These are phyloP conservation scores for Acromyrmex echinatior DNA, from an alignment of 1,140 invertebrate genomes.

Conservation along the genomic window DNA sequence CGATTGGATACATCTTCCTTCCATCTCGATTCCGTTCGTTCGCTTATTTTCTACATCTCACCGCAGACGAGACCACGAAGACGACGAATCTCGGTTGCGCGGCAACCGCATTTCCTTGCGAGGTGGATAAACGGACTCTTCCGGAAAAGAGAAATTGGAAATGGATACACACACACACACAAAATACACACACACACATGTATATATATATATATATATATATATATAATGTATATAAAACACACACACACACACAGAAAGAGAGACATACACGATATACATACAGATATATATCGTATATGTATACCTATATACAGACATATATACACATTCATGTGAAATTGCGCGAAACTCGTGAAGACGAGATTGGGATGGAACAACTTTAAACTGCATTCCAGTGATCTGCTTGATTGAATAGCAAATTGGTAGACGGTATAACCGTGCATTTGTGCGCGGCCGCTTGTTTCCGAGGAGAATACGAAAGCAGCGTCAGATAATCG, in stretches of 20 bases:
- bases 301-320: background rate
- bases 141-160: constrained; percentile 72
- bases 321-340: constrained; percentile 32
- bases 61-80: constrained; percentile 6
- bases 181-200: no score
- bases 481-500: constrained; percentile 59
- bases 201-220: background rate
- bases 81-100: constrained; percentile 50
- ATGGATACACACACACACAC: constrained; percentile 35
- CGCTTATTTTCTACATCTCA: constrained; percentile 45
- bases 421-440: constrained; percentile 67
- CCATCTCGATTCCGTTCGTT: background rate
- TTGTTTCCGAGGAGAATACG: constrained; percentile 62
- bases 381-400: constrained; percentile 73
- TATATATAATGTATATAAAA: no score
- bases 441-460: constrained; percentile 41
- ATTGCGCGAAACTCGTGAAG: constrained; percentile 64
- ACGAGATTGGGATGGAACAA: constrained; percentile 74
- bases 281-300: background rate
- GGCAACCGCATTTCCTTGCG: constrained; percentile 52
- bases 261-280: background rate
- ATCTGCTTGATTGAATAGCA: constrained; percentile 75
- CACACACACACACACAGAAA: no score
- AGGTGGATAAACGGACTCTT: constrained; percentile 65
- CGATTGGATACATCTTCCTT: constrained; percentile 12